These are phyloP conservation scores for Molorchus minor DNA, from an alignment of 2,888 invertebrate species.

Conservation along the genomic window DNA sequence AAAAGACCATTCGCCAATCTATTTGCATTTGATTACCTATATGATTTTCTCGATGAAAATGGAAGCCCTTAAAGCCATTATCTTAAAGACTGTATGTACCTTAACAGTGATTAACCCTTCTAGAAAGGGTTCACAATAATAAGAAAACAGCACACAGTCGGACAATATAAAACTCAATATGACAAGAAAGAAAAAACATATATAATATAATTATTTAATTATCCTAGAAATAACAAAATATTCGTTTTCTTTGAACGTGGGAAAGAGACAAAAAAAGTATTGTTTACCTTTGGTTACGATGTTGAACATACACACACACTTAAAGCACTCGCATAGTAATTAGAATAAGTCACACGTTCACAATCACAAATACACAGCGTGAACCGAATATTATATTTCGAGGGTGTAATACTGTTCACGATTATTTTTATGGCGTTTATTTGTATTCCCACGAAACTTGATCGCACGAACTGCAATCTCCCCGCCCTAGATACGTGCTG, in stretches of 20 bases:
- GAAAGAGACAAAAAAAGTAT: constrained; percentile 55
- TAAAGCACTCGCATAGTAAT: constrained; percentile 28
- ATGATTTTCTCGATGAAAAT: constrained; percentile 38
- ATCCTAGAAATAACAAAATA: constrained; percentile 14
- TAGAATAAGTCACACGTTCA: constrained; percentile 33
- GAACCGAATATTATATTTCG: constrained; percentile 19
- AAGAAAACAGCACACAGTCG: not conserved
- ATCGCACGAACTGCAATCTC: constrained; percentile 55
- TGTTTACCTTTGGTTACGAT: constrained; percentile 60
- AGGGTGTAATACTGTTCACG: constrained; percentile 14
- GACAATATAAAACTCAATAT: not conserved
- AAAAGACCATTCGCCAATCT: too few species aligned
- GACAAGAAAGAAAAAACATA: not conserved
- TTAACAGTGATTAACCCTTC: constrained; percentile 53
- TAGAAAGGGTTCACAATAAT: too few species aligned
- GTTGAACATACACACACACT: constrained; percentile 49
- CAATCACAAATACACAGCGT: constrained; percentile 4
- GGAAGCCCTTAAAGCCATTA: constrained; percentile 48
- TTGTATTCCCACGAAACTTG: constrained; percentile 43
- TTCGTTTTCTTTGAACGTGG: constrained; percentile 36
- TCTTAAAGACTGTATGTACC: constrained; percentile 46
- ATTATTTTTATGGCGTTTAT: constrained; percentile 23
- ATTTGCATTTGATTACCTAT: not conserved
- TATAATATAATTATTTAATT: not conserved
- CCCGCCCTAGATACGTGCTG: constrained; percentile 63